phyloP scores from a whole-genome alignment of 2,888 invertebrate species.

The Oscheius sp. region DNA sequence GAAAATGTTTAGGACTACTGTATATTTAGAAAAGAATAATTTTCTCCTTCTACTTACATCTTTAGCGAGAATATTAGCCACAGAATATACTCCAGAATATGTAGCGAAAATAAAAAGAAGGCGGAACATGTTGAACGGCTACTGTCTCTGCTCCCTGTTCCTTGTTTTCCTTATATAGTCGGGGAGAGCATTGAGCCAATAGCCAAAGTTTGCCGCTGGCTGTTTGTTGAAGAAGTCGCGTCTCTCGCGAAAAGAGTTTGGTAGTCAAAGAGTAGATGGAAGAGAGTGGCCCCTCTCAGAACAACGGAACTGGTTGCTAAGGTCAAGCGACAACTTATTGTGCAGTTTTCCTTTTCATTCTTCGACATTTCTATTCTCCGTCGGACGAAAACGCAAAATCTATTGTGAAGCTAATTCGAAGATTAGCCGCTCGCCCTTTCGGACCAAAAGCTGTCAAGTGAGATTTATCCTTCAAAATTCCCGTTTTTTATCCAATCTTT shows the following conservation, averaged over 20 bases:
- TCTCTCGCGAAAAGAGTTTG: slow-evolving; percentile 1
- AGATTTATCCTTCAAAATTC: background rate
- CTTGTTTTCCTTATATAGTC: slow-evolving; percentile 2
- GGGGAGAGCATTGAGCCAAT: slow-evolving; percentile 26
- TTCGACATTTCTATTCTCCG: background rate
- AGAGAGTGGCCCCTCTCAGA: background rate
- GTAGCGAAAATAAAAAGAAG: background rate
- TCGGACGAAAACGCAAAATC: background rate
- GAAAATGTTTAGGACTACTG: no score
- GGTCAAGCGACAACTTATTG: slow-evolving; percentile 31
- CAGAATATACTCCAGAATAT: background rate
- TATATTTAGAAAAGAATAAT: no score
- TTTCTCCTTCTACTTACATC: slow-evolving; percentile 8
- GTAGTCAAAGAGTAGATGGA: background rate
- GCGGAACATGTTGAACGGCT: background rate
- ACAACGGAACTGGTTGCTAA: slow-evolving; percentile 35
- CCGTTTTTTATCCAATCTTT: background rate
- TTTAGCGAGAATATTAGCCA: slow-evolving; percentile 6
- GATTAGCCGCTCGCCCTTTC: background rate
- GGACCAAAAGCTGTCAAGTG: background rate
- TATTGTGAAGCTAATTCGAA: slow-evolving; percentile 15
- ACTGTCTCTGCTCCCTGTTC: background rate
- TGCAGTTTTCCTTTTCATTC: background rate
- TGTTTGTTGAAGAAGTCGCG: slow-evolving; percentile 25
- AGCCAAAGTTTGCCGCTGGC: slow-evolving; percentile 21